Base-by-base conservation (phyloP, 2,113 vertebrate species). In the Trinectes maculatus region DNA sequence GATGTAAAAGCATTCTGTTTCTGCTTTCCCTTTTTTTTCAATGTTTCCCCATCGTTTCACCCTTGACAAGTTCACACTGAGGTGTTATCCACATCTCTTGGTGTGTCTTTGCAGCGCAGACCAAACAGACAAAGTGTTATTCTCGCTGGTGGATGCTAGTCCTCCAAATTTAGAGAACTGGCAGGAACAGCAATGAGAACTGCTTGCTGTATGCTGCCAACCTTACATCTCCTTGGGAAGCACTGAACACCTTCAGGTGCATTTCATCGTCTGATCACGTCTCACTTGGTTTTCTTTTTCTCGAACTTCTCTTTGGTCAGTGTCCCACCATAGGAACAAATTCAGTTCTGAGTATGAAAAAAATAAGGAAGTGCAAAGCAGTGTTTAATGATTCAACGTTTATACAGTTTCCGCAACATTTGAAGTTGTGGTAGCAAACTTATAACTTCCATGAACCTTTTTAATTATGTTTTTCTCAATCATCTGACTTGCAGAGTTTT, bases 121-220 rank as follows among this genome's bases (percentile, higher is more conserved):
- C 52, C 47, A 31, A 73, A 79, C 73, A 75, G 77, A 80, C 37
- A 70, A 73, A 72, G 69, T 68, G 59, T 67, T 82, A 52, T 57
- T 76, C 77, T 82, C 58, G 29, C 75, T 51, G 46, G 56, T 83
- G 74, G 80, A 84, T 87, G 81, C 74, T 80, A 65, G 84, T 82
- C 40, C 74, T 80, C 36, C 44, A 67, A 74, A 69, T 79, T 74
- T 76, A 75, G 55, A 87, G 48, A 79, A 74, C 76, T 85, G 84
- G 71, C 82, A 85, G 75, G 3, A 80, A 77, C 71, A 86, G 82
- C 77, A 85, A 78, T 84, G 58, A 28, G 55, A 75, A 61, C 49
- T 43, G 51, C 24, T 49, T 26, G 46, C 39, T 51, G 69, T 56
- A 52, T 16, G 56, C 67, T 88, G 83, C 84, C 66, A 88, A 83